Evolutionary conservation across 2,888 invertebrate genomes (phyloP), one percentile per base, ranked within the genome.

Genomic region (Drosophila siamana): DNA sequence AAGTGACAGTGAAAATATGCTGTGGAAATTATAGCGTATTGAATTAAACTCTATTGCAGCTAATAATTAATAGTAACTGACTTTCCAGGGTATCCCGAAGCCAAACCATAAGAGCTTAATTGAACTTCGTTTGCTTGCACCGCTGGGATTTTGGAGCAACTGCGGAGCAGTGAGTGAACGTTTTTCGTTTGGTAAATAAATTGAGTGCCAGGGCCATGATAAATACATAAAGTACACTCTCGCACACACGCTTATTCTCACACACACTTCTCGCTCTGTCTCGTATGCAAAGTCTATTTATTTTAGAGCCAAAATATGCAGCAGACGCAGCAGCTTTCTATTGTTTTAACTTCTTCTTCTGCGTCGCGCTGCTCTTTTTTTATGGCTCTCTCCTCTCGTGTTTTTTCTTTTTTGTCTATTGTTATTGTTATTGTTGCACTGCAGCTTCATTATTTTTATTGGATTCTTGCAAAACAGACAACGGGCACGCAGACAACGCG

Each of bases 221-320:
- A 80, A 69, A 78, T 55, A 80, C 63, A 81, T 56, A 70, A 62
- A 60, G 41, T 51, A 50, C 51, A 65, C 38, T 43, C 13, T 19
- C 46, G 63, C 28, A 40, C 40, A 56, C 48, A 41, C 43, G 59
- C 24, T 44, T 46, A 50, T 51, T 30, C 38, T 2, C 30, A 44
- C 43, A 46, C 54, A 44, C 41, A 22, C n/a, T 52, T 24, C 33
- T n/a, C 13, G n/a, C 16, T 19, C 51, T 41, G 19, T 48, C 51
- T 59, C 33, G 65, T 74, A 89, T 89, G 86, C 89, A 80, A 86
- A 86, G 84, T 79, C 51, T 79, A 84, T 89, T 86, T 88, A 77
- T 84, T 84, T 80, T 72, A 64, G 70, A 66, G 72, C 75, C 69
- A 85, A 84, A 89, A 84, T 85, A 87, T 89, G 82, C 84, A 81